Percentiles rank a stretch among this genome's conserved stretches.
Conservation (phyloP, 2,797 vertebrate species). For the Acrossocheilus fasciatus region DNA sequence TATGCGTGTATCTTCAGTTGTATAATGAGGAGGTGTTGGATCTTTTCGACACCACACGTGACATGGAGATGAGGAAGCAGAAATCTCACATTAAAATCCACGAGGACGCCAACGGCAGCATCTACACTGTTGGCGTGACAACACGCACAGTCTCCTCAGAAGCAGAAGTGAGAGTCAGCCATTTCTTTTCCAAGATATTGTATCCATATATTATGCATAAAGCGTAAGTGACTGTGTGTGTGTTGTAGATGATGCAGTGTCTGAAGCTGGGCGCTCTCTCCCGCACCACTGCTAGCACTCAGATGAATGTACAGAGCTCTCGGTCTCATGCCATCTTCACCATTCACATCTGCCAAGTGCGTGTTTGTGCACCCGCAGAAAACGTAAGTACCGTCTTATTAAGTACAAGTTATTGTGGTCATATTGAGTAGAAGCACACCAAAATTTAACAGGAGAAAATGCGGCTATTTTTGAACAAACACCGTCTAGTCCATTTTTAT, state of each 20-base stretch:
- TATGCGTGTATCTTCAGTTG: constrained; percentile 76
- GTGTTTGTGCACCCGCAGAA: constrained; percentile 83
- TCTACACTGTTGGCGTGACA: constrained; percentile 96
- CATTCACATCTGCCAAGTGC: constrained; percentile 93
- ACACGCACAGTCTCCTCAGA: constrained; percentile 89
- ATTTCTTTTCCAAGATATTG: background rate
- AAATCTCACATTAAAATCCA: constrained; percentile 97
- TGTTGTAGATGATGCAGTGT: constrained; percentile 90
- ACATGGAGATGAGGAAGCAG: constrained; percentile 89
- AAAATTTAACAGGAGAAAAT: background rate
- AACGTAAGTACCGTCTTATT: constrained; percentile 75
- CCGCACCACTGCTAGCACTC: constrained; percentile 97
- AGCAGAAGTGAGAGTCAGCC: constrained; percentile 81
- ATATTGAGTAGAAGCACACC: background rate
- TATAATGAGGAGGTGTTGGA: constrained; percentile 98
- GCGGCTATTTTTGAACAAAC: background rate
- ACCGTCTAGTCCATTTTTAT: background rate
- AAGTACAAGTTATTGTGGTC: background rate
- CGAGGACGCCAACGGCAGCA: constrained; percentile 91
- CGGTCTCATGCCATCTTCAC: constrained; percentile 98
- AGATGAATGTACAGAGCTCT: constrained; percentile 98
- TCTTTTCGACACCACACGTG: constrained; percentile 91
- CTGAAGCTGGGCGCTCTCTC: constrained; percentile 94
- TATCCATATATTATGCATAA: constrained; percentile 53
- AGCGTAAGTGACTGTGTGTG: constrained; percentile 88